phyloP scores from a whole-genome alignment of 2,113 vertebrate species.

The Heterochromis multidens region DNA sequence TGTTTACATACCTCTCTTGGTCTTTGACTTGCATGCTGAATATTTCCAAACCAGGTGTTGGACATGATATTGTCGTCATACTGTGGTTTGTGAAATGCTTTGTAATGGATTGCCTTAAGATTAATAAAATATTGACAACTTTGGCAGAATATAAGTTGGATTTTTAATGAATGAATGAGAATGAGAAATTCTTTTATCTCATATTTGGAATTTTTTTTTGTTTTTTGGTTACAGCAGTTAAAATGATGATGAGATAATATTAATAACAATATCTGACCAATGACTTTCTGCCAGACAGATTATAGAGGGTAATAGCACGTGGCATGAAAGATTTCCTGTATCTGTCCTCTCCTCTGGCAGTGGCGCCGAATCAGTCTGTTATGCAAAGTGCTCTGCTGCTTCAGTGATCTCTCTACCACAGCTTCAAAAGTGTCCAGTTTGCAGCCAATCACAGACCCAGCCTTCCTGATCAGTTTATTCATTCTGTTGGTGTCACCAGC shows the following conservation, averaged over 20 bases:
- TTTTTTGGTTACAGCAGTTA: too few species aligned
- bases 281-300: neutral
- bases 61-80: slow-evolving; percentile 75
- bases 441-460: neutral
- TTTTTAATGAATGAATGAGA: neutral
- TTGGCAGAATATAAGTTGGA: slow-evolving; percentile 59
- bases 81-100: slow-evolving; percentile 80
- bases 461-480: neutral
- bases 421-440: neutral
- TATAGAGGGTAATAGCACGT: neutral
- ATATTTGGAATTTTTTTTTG: neutral
- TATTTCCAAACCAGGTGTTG: slow-evolving; percentile 72
- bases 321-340: neutral
- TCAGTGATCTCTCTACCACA: neutral
- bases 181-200: neutral
- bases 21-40: slow-evolving; percentile 79
- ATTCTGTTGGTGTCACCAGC: neutral
- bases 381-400: neutral
- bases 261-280: neutral
- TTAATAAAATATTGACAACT: slow-evolving; percentile 74
- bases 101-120: slow-evolving; percentile 83
- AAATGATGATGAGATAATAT: neutral
- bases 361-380: too few species aligned
- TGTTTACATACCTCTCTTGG: slow-evolving; percentile 72
- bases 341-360: neutral